A percentile compares a stretch with the other conserved stretches of the same genome.
phyloP scores from a whole-genome alignment of 2,888 invertebrate species.

The Cyrtodaria siliqua region DNA sequence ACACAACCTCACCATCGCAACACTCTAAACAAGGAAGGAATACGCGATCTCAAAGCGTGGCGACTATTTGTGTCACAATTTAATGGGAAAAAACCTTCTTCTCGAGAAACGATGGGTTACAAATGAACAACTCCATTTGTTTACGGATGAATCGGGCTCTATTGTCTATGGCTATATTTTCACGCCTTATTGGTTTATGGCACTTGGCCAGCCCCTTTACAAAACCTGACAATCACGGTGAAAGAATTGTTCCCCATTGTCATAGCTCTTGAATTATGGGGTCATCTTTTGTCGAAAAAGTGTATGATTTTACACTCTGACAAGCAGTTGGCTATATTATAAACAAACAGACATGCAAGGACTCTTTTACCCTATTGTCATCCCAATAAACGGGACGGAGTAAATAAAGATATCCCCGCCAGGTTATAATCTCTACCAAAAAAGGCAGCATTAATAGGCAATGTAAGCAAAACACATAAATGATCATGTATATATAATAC shows the following conservation, averaged over 20 bases:
- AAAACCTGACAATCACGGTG: slow-evolving; percentile 9
- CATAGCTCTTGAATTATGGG: slow-evolving; percentile 56
- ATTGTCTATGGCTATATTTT: slow-evolving; percentile 56
- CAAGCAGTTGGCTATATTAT: slow-evolving; percentile 54
- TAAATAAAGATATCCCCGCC: no score
- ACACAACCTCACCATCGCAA: slow-evolving; percentile 29
- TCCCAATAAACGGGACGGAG: no score
- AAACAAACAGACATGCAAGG: slow-evolving; percentile 45
- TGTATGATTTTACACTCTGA: slow-evolving; percentile 48
- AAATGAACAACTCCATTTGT: slow-evolving; percentile 5
- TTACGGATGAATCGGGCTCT: slow-evolving; percentile 39
- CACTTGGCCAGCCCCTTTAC: slow-evolving; percentile 14
- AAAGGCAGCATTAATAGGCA: no score
- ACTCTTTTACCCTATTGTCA: no score
- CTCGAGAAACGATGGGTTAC: slow-evolving; percentile 26
- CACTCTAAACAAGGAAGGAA: slow-evolving; percentile 27
- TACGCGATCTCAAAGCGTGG: slow-evolving; percentile 36
- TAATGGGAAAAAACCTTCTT: slow-evolving; percentile 41
- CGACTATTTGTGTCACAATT: slow-evolving; percentile 39
- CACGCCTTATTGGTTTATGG: slow-evolving; percentile 38
- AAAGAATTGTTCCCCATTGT: slow-evolving; percentile 47
- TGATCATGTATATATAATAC: no score
- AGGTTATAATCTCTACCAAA: no score
- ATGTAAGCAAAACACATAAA: no score
- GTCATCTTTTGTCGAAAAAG: slow-evolving; percentile 11